Conservation (phyloP, 1,140 invertebrate genomes). For the Drosophila teissieri region DNA sequence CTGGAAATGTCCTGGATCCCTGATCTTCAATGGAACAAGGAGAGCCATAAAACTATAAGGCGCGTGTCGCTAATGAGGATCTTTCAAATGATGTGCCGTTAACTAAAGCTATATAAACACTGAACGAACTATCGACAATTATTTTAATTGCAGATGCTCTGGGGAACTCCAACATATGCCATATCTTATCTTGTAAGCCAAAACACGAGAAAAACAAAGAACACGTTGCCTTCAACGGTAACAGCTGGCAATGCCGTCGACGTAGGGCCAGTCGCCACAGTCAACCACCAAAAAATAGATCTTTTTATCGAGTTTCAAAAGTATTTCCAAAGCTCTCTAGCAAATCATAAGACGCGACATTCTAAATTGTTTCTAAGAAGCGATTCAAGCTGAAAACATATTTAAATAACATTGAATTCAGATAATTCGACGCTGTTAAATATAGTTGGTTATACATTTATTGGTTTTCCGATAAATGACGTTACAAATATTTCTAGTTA, state of each 20-base stretch:
- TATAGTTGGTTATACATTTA: no score
- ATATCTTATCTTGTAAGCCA: constrained; percentile 20
- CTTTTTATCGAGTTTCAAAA: neutral
- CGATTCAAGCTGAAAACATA: no score
- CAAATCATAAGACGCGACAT: no score
- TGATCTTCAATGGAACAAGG: constrained; percentile 49
- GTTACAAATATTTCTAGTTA: no score
- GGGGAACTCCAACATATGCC: neutral
- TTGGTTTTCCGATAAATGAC: no score
- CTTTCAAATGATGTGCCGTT: neutral
- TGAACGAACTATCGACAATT: constrained; percentile 10
- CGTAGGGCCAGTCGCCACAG: constrained; percentile 14
- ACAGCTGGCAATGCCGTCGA: constrained; percentile 51
- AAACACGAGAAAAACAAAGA: constrained; percentile 20
- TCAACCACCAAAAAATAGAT: neutral
- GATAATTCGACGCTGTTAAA: neutral
- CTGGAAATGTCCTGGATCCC: constrained; percentile 6
- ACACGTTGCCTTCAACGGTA: constrained; percentile 37
- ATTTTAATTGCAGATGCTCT: constrained; percentile 19
- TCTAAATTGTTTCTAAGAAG: no score
- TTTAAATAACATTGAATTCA: no score
- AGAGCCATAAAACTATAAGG: constrained; percentile 46
- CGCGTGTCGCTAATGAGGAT: constrained; percentile 35
- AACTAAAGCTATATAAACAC: constrained; percentile 3
- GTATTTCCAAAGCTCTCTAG: no score